Conservation (phyloP, 1,140 invertebrate species). For the Aporrectodea caliginosa region DNA sequence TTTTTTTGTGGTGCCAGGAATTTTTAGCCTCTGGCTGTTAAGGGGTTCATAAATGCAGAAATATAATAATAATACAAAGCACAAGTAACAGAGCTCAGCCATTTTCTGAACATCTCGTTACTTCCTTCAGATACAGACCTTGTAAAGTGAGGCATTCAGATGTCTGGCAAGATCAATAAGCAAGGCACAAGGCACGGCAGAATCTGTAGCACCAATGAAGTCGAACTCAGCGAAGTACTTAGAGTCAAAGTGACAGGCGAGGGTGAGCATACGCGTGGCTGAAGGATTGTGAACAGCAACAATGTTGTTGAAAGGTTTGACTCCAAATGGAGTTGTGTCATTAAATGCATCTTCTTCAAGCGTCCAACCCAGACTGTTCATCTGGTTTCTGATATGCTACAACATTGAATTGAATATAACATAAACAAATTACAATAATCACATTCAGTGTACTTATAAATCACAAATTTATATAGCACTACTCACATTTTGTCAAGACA, state of each 20-base stretch:
- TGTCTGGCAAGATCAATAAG: constrained; percentile 54
- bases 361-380: constrained; percentile 19
- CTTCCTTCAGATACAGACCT: neutral
- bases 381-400: neutral
- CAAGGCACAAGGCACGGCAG: constrained; percentile 95
- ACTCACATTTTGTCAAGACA: too few species aligned
- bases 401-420: neutral
- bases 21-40: too few species aligned
- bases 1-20: too few species aligned
- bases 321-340: constrained; percentile 16
- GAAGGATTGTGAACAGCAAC: constrained; percentile 20
- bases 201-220: constrained; percentile 93
- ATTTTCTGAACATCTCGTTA: too few species aligned
- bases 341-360: constrained; percentile 18
- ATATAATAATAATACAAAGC: too few species aligned
- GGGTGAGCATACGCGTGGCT: neutral
- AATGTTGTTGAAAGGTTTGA: constrained; percentile 23
- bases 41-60: too few species aligned
- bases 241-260: constrained; percentile 92
- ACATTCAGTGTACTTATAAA: too few species aligned
- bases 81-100: too few species aligned
- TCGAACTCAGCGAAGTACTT: constrained; percentile 69
- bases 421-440: too few species aligned
- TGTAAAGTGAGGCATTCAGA: constrained; percentile 21
- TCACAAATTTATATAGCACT: too few species aligned